Evolutionary conservation across 2,113 vertebrate species (phyloP).

Genomic region (Aleadryas rufinucha): DNA sequence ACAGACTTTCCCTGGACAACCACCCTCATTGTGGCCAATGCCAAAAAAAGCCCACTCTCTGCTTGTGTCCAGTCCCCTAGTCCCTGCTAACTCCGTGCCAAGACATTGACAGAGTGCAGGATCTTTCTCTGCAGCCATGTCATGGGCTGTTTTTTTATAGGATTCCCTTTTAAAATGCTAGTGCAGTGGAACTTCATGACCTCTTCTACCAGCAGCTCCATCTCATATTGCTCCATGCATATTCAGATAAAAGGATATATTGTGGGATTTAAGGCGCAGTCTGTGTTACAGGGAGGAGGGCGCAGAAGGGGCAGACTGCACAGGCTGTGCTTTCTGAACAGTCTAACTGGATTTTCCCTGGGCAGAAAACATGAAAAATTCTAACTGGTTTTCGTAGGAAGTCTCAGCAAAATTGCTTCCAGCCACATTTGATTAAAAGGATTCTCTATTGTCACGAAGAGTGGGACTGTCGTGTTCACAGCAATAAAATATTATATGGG

Average conservation of each 20-base stretch:
- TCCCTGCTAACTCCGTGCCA: conserved; percentile 24
- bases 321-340: background rate
- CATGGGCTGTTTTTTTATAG: background rate
- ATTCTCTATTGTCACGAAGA: background rate
- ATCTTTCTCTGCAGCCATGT: background rate
- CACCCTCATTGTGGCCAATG: conserved; percentile 54
- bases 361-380: background rate
- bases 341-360: background rate
- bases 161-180: conserved; percentile 24
- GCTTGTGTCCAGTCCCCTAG: background rate
- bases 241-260: conserved; percentile 14
- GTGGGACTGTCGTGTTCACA: background rate
- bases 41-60: conserved; percentile 60
- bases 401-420: background rate
- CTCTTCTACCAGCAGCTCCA: background rate
- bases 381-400: background rate
- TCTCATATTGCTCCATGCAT: background rate
- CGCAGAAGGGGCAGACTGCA: background rate
- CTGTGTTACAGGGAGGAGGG: background rate
- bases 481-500: background rate
- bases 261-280: background rate
- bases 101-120: conserved; percentile 41
- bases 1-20: conserved; percentile 54
- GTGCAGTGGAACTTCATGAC: conserved; percentile 19
- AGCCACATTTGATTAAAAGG: background rate